A percentile compares a stretch with the other conserved stretches of the same genome.
phyloP scores from a whole-genome alignment of 2,113 vertebrate genomes.

The Nycticryphes semicollaris region DNA sequence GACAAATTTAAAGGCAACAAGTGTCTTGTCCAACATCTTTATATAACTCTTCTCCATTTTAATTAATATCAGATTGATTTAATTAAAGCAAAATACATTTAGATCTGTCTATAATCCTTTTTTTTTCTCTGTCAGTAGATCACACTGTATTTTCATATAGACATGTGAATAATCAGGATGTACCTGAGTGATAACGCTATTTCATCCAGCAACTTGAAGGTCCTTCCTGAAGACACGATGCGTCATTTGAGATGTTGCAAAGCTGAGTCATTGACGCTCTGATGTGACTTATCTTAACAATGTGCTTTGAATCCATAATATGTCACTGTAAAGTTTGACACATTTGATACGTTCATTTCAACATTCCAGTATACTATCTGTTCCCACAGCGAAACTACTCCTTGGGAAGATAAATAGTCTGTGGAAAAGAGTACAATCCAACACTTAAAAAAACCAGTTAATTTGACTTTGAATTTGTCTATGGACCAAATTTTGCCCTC shows the following conservation, averaged over 20 bases:
- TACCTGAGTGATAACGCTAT: background rate
- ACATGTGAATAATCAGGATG: background rate
- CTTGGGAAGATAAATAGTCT: background rate
- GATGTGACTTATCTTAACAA: conserved; percentile 9
- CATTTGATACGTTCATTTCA: background rate
- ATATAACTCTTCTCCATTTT: background rate
- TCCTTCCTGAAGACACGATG: background rate
- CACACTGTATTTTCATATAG: background rate
- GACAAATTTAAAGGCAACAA: background rate
- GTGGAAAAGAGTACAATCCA: background rate
- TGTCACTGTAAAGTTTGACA: background rate
- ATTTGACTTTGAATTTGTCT: conserved; percentile 19
- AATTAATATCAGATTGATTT: background rate
- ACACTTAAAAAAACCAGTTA: background rate
- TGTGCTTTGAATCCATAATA: conserved; percentile 6
- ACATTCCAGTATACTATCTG: background rate
- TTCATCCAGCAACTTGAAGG: background rate
- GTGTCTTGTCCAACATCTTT: background rate
- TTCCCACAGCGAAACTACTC: background rate
- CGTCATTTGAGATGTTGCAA: background rate
- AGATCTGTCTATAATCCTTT: background rate
- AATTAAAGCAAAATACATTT: background rate
- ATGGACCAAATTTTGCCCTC: conserved; percentile 19
- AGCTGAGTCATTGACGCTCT: conserved; percentile 30
- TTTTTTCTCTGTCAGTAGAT: background rate